phyloP scores from a whole-genome alignment of 2,888 invertebrate genomes.

The Petrolisthes manimaculis region DNA sequence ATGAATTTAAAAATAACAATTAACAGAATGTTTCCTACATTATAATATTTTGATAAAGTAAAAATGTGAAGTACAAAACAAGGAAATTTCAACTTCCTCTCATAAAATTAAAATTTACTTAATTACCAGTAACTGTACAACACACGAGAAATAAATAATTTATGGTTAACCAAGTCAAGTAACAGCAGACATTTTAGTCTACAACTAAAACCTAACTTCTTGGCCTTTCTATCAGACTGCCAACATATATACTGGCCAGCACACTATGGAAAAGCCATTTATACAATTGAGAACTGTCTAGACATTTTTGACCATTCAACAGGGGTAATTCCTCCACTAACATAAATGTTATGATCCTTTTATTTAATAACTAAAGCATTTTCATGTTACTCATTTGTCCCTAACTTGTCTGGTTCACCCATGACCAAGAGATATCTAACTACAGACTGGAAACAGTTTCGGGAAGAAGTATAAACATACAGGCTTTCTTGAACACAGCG shows the following conservation, averaged over 20 bases:
- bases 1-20: conserved; percentile 8
- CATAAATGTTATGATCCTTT: conserved; percentile 2
- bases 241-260: background rate
- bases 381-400: conserved; percentile 17
- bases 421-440: conserved; percentile 31
- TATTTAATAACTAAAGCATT: conserved; percentile 22
- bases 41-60: background rate
- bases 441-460: conserved; percentile 36
- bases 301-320: too few relatives aligned
- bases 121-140: too few relatives aligned
- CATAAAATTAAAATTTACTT: too few relatives aligned
- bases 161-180: too few relatives aligned
- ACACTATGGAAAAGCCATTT: background rate
- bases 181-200: too few relatives aligned
- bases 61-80: background rate
- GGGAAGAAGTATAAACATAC: conserved; percentile 47
- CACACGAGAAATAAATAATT: too few relatives aligned
- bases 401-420: conserved; percentile 18
- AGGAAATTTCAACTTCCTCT: too few relatives aligned
- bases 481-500: conserved; percentile 37
- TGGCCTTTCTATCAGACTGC: background rate
- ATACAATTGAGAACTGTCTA: too few relatives aligned
- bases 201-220: too few relatives aligned
- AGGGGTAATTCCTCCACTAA: too few relatives aligned
- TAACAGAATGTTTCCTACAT: background rate